Evolutionary conservation across 2,797 vertebrate species (phyloP), one percentile per base, ranked within the genome.

Genomic region (Silurus lanzhouensis): DNA sequence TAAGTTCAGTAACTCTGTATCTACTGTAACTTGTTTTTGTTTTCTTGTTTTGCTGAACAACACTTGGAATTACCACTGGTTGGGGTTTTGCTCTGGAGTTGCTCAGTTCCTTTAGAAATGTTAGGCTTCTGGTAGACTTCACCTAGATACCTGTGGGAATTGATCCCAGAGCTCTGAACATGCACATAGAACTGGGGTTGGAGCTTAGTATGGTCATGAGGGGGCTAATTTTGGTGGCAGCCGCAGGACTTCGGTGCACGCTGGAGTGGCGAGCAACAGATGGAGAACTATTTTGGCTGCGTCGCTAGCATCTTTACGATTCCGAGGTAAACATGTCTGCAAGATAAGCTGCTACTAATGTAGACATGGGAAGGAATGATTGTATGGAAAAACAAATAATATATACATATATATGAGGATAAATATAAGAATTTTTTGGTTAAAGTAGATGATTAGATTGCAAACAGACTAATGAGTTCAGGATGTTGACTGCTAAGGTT

Each of bases 221-320:
- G 79, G 58, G 91, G 93, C 94, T 93, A 94, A 93, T 92, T 94
- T 92, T 94, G 94, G 92, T 91, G 88, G 89, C 91, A 91, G 89
- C 60, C 2, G 88, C 90, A 91, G 61, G 31, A 63, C 82, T 57
- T 78, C 46, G 48, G 58, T 86, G 57, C 78, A 88, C 89, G 87
- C 88, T 88, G 82, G 86, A 89, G 88, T 88, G 84, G 83, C 86
- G 60, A 84, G 90, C 87, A 91, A 93, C 94, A 95, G 94, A 95
- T 94, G 93, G 93, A 91, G 92, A 94, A 94, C 92, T 94, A 94
- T 94, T 94, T 92, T 93, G 90, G 93, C 92, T 88, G 90, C 89
- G 90, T 93, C 91, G 89, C 61, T 92, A 91, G 89, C 90, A 91
- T 92, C 92, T 90, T 91, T 93, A 90, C 88, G 81, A 84, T 90